A percentile compares a stretch with the other conserved stretches of the same genome.
These are phyloP conservation scores for Polyommatus iphigenia DNA, from an alignment of 2,888 invertebrate genomes.

Conservation along the genomic window DNA sequence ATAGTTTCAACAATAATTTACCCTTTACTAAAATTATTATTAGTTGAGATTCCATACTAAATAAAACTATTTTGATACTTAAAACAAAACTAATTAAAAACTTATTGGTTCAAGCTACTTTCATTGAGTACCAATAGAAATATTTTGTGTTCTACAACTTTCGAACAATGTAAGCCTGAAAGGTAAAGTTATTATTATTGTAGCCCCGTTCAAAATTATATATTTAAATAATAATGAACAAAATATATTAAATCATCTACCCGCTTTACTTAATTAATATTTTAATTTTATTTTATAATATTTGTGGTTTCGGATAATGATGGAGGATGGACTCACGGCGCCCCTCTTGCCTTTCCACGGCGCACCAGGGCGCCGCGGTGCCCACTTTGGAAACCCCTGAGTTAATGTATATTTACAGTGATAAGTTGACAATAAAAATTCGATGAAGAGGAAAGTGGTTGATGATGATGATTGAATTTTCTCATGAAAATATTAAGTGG, in stretches of 20 bases:
- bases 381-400: too few relatives aligned
- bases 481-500: neutral
- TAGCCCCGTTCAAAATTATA: too few relatives aligned
- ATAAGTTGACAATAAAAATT: too few relatives aligned
- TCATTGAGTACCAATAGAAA: conserved; percentile 26
- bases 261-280: too few relatives aligned
- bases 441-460: neutral
- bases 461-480: neutral
- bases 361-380: too few relatives aligned
- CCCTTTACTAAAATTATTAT: neutral
- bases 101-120: conserved; percentile 6
- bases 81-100: conserved; percentile 27
- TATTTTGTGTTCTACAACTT: conserved; percentile 18
- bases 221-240: too few relatives aligned
- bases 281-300: too few relatives aligned
- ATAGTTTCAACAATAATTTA: neutral
- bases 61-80: neutral
- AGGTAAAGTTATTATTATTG: neutral
- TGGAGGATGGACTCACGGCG: too few relatives aligned
- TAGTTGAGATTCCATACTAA: neutral
- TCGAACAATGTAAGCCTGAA: conserved; percentile 13
- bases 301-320: too few relatives aligned
- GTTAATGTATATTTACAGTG: too few relatives aligned
- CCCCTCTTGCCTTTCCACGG: too few relatives aligned
- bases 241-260: too few relatives aligned